A percentile compares a stretch with the other conserved stretches of the same genome.
Conservation (phyloP, 1,140 invertebrate genomes). For the Sogatella furcifera region DNA sequence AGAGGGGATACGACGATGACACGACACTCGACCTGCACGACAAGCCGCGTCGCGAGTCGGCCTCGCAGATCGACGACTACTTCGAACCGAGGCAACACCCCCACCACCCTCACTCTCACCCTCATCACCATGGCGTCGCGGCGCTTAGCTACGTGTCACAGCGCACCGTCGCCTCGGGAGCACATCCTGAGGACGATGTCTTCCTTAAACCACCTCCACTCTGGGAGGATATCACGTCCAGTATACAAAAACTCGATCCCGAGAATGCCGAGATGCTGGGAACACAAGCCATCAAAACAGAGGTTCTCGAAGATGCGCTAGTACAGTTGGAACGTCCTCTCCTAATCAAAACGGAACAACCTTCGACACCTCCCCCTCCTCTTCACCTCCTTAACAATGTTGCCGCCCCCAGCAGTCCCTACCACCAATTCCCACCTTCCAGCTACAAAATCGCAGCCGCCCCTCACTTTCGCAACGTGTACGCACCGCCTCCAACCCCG, state of each 20-base stretch:
- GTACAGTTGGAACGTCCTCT: slow-evolving; percentile 6
- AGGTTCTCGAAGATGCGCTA: slow-evolving; percentile 46
- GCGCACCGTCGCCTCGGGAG: slow-evolving; percentile 31
- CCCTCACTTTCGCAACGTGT: slow-evolving; percentile 43
- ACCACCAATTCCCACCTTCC: slow-evolving; percentile 34
- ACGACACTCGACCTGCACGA: slow-evolving; percentile 22
- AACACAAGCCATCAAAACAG: slow-evolving; percentile 48
- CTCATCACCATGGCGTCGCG: slow-evolving; percentile 19
- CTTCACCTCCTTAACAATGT: slow-evolving; percentile 1
- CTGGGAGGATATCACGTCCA: slow-evolving; percentile 82
- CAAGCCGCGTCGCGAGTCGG: slow-evolving; percentile 45
- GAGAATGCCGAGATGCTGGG: slow-evolving; percentile 80
- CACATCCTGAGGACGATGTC: slow-evolving; percentile 59
- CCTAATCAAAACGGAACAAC: slow-evolving; percentile 10
- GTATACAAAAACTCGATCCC: slow-evolving; percentile 76
- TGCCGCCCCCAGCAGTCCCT: slow-evolving; percentile 29
- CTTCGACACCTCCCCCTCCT: slow-evolving; percentile 8
- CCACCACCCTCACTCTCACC: slow-evolving; percentile 2
- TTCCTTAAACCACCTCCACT: slow-evolving; percentile 67
- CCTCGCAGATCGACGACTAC: slow-evolving; percentile 55
- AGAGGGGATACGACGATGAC: slow-evolving; percentile 41
- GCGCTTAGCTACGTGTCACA: slow-evolving; percentile 37
- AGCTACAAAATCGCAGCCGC: slow-evolving; percentile 18
- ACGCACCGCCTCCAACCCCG: slow-evolving; percentile 67
- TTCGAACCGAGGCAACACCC: slow-evolving; percentile 39